Conservation (phyloP, 1,140 invertebrate genomes). For the Lordiphosa stackelbergi region DNA sequence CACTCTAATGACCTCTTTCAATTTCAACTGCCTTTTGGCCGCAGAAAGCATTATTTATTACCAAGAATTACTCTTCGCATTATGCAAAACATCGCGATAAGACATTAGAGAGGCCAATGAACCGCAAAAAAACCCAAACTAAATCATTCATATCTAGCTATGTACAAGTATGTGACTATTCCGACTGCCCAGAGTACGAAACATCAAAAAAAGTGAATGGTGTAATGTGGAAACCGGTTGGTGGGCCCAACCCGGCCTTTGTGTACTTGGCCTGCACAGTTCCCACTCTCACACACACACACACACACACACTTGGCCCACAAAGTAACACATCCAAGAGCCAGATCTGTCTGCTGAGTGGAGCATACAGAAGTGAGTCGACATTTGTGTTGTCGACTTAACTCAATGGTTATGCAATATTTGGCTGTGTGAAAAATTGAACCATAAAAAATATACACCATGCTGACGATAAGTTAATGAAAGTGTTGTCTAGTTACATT, state of each 20-base stretch:
- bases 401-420: slow-evolving; percentile 4
- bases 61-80: slow-evolving; percentile 56
- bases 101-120: slow-evolving; percentile 62
- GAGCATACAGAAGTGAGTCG: slow-evolving; percentile 51
- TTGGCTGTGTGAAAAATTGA: slow-evolving; percentile 4
- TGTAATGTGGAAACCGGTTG: slow-evolving; percentile 62
- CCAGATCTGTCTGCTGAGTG: slow-evolving; percentile 15
- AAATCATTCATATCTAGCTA: slow-evolving; percentile 59
- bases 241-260: slow-evolving; percentile 28
- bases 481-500: no score
- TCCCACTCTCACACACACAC: slow-evolving; percentile 28
- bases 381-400: slow-evolving; percentile 44
- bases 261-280: slow-evolving; percentile 34
- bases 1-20: slow-evolving; percentile 12
- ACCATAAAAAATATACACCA: no score
- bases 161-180: slow-evolving; percentile 29
- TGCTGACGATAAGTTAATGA: no score
- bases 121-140: slow-evolving; percentile 47
- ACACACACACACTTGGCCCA: slow-evolving; percentile 41
- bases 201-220: slow-evolving; percentile 22
- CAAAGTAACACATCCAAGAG: slow-evolving; percentile 50
- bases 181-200: slow-evolving; percentile 6
- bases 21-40: slow-evolving; percentile 21
- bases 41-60: slow-evolving; percentile 42
- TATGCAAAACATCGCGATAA: slow-evolving; percentile 61